phyloP scores from a whole-genome alignment of 1,140 invertebrate genomes.

The Campoletis sonorensis region DNA sequence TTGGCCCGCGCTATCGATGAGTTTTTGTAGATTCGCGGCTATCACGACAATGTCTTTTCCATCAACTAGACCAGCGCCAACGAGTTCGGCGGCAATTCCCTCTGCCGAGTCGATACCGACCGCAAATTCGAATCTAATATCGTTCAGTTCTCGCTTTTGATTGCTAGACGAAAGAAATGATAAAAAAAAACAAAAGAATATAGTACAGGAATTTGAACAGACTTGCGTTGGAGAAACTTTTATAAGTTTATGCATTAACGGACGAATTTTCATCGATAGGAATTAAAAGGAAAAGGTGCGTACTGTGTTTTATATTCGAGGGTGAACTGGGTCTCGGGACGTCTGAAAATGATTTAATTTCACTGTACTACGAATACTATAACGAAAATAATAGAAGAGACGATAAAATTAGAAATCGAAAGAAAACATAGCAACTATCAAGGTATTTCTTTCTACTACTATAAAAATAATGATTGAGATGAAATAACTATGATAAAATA shows the following conservation, averaged over 20 bases:
- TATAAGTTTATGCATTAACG: neutral
- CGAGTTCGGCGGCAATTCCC: slow-evolving; percentile 95
- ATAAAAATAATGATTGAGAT: too few relatives aligned
- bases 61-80: slow-evolving; percentile 95
- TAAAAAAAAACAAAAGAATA: slow-evolving; percentile 24
- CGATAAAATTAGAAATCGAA: too few relatives aligned
- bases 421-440: too few relatives aligned
- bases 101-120: slow-evolving; percentile 94
- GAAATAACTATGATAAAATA: too few relatives aligned
- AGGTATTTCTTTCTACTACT: too few relatives aligned
- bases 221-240: neutral
- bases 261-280: neutral
- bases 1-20: slow-evolving; percentile 84
- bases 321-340: slow-evolving; percentile 61
- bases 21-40: slow-evolving; percentile 92
- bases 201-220: neutral
- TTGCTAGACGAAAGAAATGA: slow-evolving; percentile 81
- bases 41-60: slow-evolving; percentile 93
- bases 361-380: too few relatives aligned
- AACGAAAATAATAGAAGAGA: slow-evolving; percentile 28
- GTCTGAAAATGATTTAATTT: slow-evolving; percentile 58
- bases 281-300: slow-evolving; percentile 15
- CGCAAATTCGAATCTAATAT: slow-evolving; percentile 97
- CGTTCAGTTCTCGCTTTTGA: slow-evolving; percentile 93
- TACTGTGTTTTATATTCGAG: slow-evolving; percentile 58